Base-by-base conservation (phyloP, 2,113 vertebrate genomes). In the Phycodurus eques region DNA sequence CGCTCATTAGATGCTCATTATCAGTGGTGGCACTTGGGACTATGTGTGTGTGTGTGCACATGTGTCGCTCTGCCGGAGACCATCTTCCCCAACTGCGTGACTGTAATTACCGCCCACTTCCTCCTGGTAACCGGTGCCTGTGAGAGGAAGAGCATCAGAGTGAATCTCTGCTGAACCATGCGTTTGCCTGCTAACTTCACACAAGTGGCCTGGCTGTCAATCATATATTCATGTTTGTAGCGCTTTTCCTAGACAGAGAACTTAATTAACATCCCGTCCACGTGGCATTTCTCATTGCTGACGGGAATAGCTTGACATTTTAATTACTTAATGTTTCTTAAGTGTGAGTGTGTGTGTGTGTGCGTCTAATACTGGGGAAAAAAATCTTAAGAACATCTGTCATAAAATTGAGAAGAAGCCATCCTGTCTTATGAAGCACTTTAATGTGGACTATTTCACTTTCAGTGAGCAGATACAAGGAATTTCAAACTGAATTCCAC, bases 51-150 rank as follows among this genome's bases (percentile, higher is more conserved):
- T 75, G 44, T 75, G 17, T 59, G 12, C 43, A 20, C 61, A 35
- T 53, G 13, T 84, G 44, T 69, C 12, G 88, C 79, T 84, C 85
- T 80, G 83, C 82, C 68, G 87, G 87, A 76, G 71, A 57, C 66
- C 80, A 74, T 70, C 70, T 79, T 70, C 67, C 68, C 79, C 75
- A 74, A 78, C 80, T 88, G 80, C 78, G 72, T 5, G 51, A 75
- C 70, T 88, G 75, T 90, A 88, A 90, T 89, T 84, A 85, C 74
- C 68, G 27, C 86, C 86, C 80, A 84, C 80, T 81, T 78, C 39
- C 72, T 77, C 57, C 13, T 59, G 54, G 78, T 20, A 74, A 70
- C 70, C 56, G 8, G 11, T 6, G 54, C 71, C 82, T 72, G 72
- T 80, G 59, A 64, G 54, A 69, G 59, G 62, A 20, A n/a, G 20